Base-by-base conservation (phyloP, 2,113 vertebrate species). In the Tringa solitaria region DNA sequence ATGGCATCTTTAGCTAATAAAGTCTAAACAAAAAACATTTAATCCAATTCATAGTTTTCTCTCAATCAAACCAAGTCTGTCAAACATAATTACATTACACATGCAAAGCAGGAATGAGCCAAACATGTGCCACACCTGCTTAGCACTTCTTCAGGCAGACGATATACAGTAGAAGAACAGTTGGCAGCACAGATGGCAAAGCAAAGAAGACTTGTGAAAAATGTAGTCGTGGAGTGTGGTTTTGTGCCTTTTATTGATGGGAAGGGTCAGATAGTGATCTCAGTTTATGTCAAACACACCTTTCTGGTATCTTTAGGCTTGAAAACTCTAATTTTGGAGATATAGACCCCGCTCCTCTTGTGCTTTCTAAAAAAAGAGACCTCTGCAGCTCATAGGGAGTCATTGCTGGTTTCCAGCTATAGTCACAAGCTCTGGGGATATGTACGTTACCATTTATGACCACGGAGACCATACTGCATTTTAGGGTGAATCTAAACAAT, bases 1-100 rank as follows among this genome's bases (percentile, higher is more conserved):
- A 93, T 96, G 96, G 92, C 80, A 89, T 98, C 97, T 95, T 98
- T 97, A 96, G 96, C 97, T 98, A 98, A 98, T 98, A 98, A 97
- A 97, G 96, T 97, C 97, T 97, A 97, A 98, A 98, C 98, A 98
- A 98, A 98, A 98, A 97, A 88, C 96, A 97, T 98, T 98, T 97
- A 98, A 98, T 98, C 94, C 96, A 98, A 96, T 97, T 97, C 96
- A 96, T 95, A 86, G 67, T 91, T 95, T 97, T 97, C 60, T 79
- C 95, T 98, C 96, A 96, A 91, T 97, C 90, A 72, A 92, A 97
- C 97, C 88, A 90, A 97, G 92, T 94, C 96, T 98, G 98, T 98
- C 98, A 98, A 98, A 97, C 93, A 95, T 96, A 97, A 98, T 98
- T 97, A 98, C 96, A 98, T 98, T 98, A 97, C 68, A 69, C 95